Conservation (phyloP, 2,888 invertebrate species). For the Nemurella pictetii region DNA sequence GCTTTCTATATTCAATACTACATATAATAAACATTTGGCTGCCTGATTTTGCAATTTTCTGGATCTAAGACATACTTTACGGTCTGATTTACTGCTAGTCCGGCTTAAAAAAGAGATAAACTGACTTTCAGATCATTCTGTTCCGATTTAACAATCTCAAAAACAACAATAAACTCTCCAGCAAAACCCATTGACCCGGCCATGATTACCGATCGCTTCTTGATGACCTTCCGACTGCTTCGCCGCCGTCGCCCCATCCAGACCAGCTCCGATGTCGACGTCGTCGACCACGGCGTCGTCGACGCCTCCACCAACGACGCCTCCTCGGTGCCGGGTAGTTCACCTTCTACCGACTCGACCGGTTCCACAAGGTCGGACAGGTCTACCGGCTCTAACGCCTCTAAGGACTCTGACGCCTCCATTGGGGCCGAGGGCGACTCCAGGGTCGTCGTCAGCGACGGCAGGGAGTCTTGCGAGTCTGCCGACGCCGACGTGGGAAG, state of each 20-base stretch:
- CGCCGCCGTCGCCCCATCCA: not conserved
- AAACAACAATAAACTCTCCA: not conserved
- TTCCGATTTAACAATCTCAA: too few relatives aligned
- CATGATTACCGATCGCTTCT: slow-evolving; percentile 25
- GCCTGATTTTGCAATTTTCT: too few relatives aligned
- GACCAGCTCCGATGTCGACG: not conserved
- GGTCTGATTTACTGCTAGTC: too few relatives aligned
- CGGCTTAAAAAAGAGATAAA: too few relatives aligned
- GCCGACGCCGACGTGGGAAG: too few relatives aligned
- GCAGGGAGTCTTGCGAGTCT: not conserved
- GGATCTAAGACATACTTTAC: too few relatives aligned
- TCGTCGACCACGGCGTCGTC: not conserved
- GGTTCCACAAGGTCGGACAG: not conserved
- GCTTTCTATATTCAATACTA: too few relatives aligned
- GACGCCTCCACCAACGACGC: not conserved
- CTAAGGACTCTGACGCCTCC: not conserved
- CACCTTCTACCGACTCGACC: too few relatives aligned
- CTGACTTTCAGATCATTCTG: too few relatives aligned
- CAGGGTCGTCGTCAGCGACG: not conserved
- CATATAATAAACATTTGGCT: too few relatives aligned
- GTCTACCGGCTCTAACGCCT: not conserved
- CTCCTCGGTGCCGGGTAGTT: not conserved
- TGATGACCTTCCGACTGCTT: not conserved
- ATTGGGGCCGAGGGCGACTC: not conserved
- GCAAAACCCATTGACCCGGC: not conserved